Base-by-base conservation (phyloP, 1,140 invertebrate genomes). In the Nomia melanderi region DNA sequence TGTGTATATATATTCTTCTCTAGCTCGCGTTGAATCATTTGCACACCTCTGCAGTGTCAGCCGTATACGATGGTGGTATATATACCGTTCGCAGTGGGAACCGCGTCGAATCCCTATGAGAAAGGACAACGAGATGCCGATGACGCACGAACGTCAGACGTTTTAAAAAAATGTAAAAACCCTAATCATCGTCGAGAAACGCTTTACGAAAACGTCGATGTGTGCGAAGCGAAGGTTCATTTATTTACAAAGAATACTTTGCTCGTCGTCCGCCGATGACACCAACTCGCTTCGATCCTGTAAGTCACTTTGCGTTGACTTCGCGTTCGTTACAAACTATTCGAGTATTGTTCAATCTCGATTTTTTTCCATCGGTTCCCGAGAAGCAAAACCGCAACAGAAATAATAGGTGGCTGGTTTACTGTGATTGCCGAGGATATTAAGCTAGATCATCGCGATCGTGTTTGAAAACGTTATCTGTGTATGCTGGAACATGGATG, bases 91-190 rank as follows among this genome's bases (percentile, higher is more conserved):
- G 56, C 44, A 59, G 57, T n/a, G 41, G 27, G 41, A 57, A 39
- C 36, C 1, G n/a, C 41, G 5, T 27, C n/a, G 69, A 72, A n/a
- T n/a, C 17, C 1, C 5, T 23, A 33, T 8, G 39, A 72, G 47
- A n/a, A 47, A 50, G 39, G n/a, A 60, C 36, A 71, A 44, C 41
- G 41, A 44, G 1, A 7, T 63, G 4, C 29, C 20, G 54, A 8
- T 29, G 44, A 47, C 20, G 6, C 47, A 9, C 23, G 44, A n/a
- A n/a, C 3, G n/a, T 36, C 25, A 6, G 25, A 56, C 25, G 2
- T 57, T 11, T 65, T 29, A 72, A 73, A 63, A 64, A 75, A 44
- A 54, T 67, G 53, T 67, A 74, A 66, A 67, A 75, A 75, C 50
- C 47, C 29, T 39, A 20, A n/a, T 60, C 27, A 31, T 14, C 29